These are phyloP conservation scores for Sarcophaga peregrina DNA, from an alignment of 1,140 invertebrate genomes.

Conservation along the genomic window DNA sequence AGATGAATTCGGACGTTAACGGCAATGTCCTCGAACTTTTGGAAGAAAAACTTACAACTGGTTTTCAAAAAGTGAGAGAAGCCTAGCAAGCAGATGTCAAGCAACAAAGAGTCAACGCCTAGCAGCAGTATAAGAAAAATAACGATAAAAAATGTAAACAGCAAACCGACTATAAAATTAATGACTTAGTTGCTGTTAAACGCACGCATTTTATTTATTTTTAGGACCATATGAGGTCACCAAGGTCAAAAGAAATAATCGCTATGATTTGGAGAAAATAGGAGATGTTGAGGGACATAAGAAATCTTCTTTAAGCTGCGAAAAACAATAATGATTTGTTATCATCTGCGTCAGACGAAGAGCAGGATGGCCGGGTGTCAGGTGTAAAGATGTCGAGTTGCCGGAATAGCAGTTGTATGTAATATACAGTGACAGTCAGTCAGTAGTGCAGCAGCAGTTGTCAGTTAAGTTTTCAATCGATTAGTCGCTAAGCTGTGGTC, in stretches of 20 bases:
- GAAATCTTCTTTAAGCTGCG: not conserved
- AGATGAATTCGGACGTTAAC: too few relatives aligned
- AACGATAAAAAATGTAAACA: conserved; percentile 49
- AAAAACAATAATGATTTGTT: conserved; percentile 12
- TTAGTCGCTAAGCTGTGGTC: too few relatives aligned
- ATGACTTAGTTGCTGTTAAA: conserved; percentile 63
- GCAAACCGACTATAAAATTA: conserved; percentile 50
- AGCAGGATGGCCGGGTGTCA: conserved; percentile 42
- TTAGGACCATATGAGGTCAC: conserved; percentile 39
- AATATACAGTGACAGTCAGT: too few relatives aligned
- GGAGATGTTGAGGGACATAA: not conserved
- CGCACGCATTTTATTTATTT: conserved; percentile 54
- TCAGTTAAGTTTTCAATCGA: too few relatives aligned
- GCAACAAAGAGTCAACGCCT: not conserved
- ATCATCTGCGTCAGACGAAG: conserved; percentile 36
- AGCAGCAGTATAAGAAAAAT: not conserved
- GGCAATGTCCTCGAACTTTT: conserved; percentile 43
- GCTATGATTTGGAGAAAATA: not conserved
- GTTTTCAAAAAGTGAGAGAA: not conserved
- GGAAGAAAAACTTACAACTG: conserved; percentile 55
- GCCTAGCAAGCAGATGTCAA: not conserved
- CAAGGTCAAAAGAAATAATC: not conserved
- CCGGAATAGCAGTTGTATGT: too few relatives aligned
- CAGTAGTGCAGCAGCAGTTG: too few relatives aligned
- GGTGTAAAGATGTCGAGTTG: too few relatives aligned